Percentiles rank a stretch among this genome's conserved stretches.
These are phyloP conservation scores for Scytalopus superciliaris DNA, from an alignment of 2,113 vertebrate species.

Conservation along the genomic window DNA sequence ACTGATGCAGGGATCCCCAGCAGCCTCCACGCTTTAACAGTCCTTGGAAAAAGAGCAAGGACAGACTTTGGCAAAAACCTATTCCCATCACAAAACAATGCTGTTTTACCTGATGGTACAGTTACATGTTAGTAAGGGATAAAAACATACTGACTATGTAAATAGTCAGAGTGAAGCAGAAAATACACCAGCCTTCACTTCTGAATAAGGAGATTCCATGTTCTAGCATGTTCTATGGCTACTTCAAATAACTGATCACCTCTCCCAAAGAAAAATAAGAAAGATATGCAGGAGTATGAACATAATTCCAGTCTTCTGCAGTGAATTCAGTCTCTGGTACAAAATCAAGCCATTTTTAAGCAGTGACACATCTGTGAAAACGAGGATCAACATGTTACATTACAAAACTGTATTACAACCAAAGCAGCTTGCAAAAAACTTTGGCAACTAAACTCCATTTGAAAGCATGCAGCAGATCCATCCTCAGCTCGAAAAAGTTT, in stretches of 20 bases:
- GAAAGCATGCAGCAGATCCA: neutral
- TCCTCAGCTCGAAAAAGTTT: neutral
- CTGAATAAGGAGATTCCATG: neutral
- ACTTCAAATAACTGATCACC: neutral
- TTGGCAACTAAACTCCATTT: neutral
- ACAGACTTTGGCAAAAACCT: neutral
- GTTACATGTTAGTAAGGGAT: neutral
- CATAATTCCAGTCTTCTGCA: neutral
- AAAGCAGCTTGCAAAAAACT: neutral
- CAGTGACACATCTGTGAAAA: neutral
- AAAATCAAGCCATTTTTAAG: neutral
- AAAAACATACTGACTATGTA: neutral
- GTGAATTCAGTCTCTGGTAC: neutral
- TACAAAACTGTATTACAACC: neutral
- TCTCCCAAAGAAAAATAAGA: neutral
- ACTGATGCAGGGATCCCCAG: neutral
- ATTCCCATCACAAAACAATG: neutral
- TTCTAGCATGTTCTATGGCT: neutral
- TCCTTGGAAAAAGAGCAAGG: neutral
- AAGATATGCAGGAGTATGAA: neutral
- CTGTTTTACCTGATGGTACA: neutral
- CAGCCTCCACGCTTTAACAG: neutral
- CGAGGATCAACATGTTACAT: neutral
- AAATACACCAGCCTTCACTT: neutral
- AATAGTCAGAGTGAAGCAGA: neutral